Percentiles rank a stretch among this genome's conserved stretches.
Evolutionary conservation across 2,888 invertebrate species (phyloP).

Genomic region (Julus scandinavius): DNA sequence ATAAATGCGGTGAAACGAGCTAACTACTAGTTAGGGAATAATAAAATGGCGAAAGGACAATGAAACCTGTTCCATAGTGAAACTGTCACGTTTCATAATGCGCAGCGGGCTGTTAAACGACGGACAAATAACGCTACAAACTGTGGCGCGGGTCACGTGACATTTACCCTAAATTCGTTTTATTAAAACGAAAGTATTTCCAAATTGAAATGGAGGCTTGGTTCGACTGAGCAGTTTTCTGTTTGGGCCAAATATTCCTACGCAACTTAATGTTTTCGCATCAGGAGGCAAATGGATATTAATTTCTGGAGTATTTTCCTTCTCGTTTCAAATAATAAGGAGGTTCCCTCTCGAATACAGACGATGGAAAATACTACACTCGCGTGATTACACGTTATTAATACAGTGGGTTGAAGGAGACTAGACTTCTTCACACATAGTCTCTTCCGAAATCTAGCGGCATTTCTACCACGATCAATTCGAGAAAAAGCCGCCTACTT

Average conservation of each 20-base stretch:
- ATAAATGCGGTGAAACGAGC: not conserved
- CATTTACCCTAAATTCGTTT: constrained; percentile 7
- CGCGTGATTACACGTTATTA: constrained; percentile 39
- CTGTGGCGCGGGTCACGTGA: not conserved
- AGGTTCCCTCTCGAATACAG: not conserved
- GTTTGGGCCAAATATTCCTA: not conserved
- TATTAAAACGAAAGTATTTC: constrained; percentile 26
- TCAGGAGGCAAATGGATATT: constrained; percentile 42
- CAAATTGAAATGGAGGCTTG: not conserved
- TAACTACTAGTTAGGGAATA: constrained; percentile 46
- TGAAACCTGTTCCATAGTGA: not conserved
- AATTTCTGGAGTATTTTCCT: constrained; percentile 27
- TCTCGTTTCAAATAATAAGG: constrained; percentile 1
- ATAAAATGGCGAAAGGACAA: not conserved
- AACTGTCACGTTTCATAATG: not conserved
- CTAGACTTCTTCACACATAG: not conserved
- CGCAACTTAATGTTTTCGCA: not conserved
- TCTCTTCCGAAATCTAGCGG: not conserved
- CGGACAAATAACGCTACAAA: not conserved
- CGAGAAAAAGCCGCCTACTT: not conserved
- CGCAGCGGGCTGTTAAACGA: not conserved
- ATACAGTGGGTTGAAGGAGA: constrained; percentile 6
- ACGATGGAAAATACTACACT: constrained; percentile 12
- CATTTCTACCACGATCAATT: not conserved
- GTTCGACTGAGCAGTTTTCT: not conserved